These are phyloP conservation scores for Pseudonaja textilis DNA, from an alignment of 2,113 vertebrate species.

Conservation along the genomic window DNA sequence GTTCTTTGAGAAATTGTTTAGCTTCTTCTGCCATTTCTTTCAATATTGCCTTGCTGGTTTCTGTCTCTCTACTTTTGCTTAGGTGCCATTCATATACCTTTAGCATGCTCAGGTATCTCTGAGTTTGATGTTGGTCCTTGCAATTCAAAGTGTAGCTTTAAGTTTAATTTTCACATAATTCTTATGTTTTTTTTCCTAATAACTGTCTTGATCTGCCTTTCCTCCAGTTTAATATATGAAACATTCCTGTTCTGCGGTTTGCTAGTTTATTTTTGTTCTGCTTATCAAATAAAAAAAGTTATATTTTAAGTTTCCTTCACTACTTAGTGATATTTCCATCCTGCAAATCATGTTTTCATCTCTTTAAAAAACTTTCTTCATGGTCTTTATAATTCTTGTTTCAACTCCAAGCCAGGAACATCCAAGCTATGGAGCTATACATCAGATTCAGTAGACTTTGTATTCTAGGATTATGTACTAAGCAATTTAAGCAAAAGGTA, in stretches of 20 bases:
- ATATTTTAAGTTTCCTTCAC: neutral
- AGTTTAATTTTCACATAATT: neutral
- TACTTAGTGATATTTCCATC: neutral
- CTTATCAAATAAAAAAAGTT: neutral
- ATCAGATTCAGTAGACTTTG: neutral
- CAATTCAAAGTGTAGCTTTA: neutral
- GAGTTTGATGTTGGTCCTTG: neutral
- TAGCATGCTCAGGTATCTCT: neutral
- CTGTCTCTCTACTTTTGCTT: neutral
- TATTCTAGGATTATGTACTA: neutral
- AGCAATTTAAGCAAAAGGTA: neutral
- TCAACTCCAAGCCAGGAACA: neutral
- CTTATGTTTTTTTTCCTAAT: neutral
- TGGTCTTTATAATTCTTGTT: neutral
- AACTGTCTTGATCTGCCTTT: neutral
- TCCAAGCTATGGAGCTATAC: neutral
- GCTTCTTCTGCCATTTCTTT: neutral
- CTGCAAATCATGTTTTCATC: neutral
- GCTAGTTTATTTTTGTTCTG: neutral
- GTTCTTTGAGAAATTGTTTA: neutral
- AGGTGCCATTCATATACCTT: neutral
- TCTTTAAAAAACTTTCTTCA: neutral
- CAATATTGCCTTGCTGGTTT: neutral
- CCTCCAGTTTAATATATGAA: neutral
- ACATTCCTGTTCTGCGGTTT: neutral